Evolutionary conservation across 2,888 invertebrate genomes (phyloP).

Genomic region (Terebella lapidaria): DNA sequence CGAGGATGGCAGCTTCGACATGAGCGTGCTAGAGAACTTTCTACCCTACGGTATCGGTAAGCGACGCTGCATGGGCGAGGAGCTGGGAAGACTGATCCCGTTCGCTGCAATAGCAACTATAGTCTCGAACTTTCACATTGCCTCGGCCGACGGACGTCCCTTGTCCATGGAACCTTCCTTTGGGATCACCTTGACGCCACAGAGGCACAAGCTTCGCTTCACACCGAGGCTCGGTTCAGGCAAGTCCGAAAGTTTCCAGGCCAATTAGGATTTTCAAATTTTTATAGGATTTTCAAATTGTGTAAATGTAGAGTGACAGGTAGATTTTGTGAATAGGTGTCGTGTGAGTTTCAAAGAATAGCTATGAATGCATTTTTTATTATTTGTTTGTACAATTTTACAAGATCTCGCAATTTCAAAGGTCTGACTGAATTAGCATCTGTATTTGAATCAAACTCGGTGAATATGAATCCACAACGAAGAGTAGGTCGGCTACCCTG

Average conservation of each 20-base stretch:
- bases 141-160: background rate
- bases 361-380: too few relatives aligned
- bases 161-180: conserved; percentile 5
- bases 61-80: conserved; percentile 15
- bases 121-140: conserved; percentile 1
- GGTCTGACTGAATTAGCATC: too few relatives aligned
- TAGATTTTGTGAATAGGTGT: too few relatives aligned
- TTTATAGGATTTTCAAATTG: background rate
- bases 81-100: conserved; percentile 7
- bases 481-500: too few relatives aligned
- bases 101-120: conserved; percentile 6
- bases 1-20: conserved; percentile 7
- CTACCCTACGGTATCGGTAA: conserved; percentile 19
- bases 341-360: too few relatives aligned
- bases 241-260: background rate
- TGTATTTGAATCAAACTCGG: too few relatives aligned
- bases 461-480: too few relatives aligned
- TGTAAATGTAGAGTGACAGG: too few relatives aligned
- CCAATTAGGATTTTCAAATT: background rate
- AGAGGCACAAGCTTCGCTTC: background rate
- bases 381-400: too few relatives aligned
- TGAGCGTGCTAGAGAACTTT: background rate
- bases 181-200: conserved; percentile 15
- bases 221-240: background rate
- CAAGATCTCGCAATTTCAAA: too few relatives aligned